Conservation (phyloP, 2,888 invertebrate species). For the Stenchaetothrips biformis region DNA sequence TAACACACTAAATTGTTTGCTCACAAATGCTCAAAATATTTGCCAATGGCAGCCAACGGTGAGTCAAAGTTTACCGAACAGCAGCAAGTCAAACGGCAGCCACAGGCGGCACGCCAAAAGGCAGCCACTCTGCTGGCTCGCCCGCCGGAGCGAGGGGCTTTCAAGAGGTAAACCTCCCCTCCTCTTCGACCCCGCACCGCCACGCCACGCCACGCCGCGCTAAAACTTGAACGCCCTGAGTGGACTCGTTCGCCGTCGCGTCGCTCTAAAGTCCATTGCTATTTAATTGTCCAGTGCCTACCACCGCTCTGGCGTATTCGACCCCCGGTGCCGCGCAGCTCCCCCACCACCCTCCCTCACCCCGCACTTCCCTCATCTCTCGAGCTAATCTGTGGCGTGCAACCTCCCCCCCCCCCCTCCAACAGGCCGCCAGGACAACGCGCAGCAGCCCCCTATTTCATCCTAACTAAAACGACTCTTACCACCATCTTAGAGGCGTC, state of each 20-base stretch:
- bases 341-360: neutral
- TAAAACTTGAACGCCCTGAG: too few relatives aligned
- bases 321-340: neutral
- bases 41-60: too few relatives aligned
- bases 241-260: neutral
- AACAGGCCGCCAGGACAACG: slow-evolving; percentile 14
- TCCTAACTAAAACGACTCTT: neutral
- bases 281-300: slow-evolving; percentile 5
- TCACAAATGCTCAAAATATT: too few relatives aligned
- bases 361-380: neutral
- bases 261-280: neutral
- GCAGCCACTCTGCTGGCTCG: too few relatives aligned
- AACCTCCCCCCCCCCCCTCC: neutral
- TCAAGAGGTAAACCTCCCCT: neutral
- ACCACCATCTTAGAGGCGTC: neutral
- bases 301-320: neutral
- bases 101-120: too few relatives aligned
- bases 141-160: neutral
- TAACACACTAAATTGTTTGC: too few relatives aligned
- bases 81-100: too few relatives aligned
- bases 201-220: too few relatives aligned
- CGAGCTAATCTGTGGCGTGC: neutral
- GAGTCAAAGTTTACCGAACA: too few relatives aligned
- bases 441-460: neutral
- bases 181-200: neutral